Evolutionary conservation across 1,140 invertebrate species (phyloP), one percentile per base, ranked within the genome.

Genomic region (Drosophila malerkotliana): DNA sequence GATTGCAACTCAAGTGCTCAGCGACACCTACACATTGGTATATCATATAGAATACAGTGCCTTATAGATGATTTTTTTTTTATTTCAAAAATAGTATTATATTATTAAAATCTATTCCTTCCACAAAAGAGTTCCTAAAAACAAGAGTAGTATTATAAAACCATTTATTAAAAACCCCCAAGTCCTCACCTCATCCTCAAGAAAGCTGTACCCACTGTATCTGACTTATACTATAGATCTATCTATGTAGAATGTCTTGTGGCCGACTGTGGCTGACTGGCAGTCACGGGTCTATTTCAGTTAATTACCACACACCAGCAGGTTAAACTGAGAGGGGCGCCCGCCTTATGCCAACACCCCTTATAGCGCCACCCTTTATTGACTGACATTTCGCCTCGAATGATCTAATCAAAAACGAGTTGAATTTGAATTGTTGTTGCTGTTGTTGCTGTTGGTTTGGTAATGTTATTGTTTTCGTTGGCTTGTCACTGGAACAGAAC

Each of bases 271-370:
- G 21, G n/a, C 68, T 66, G 72, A 49, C 61, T 85, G 72, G 34
- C 77, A 87, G 82, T 85, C 81, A 85, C 82, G 81, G 82, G 82
- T 85, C 77, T 85, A 81, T 85, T 85, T 87, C 82, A 85, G 82
- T 85, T 85, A 85, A 85, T 87, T 85, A 85, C 87, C 81, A 82
- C 81, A 60, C 64, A 48, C 82, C 51, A 72, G 64, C 78, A 60
- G 66, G n/a, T 7, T 5, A 8, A 41, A 61, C 51, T 67, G 68
- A 74, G 53, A 58, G 73, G 51, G 58, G 55, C 37, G 61, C 55
- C 39, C 21, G 55, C 37, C 26, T 5, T 6, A 7, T 7, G 6
- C 26, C 34, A 4, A 32, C 18, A 3, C 34, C 10, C 45, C 53
- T 41, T 44, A 5, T 24, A 12, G 2, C 30, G 5, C 47, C 54